A percentile compares a stretch with the other conserved stretches of the same genome.
phyloP scores from a whole-genome alignment of 2,113 vertebrate genomes.

The Phodopus roborovskii region DNA sequence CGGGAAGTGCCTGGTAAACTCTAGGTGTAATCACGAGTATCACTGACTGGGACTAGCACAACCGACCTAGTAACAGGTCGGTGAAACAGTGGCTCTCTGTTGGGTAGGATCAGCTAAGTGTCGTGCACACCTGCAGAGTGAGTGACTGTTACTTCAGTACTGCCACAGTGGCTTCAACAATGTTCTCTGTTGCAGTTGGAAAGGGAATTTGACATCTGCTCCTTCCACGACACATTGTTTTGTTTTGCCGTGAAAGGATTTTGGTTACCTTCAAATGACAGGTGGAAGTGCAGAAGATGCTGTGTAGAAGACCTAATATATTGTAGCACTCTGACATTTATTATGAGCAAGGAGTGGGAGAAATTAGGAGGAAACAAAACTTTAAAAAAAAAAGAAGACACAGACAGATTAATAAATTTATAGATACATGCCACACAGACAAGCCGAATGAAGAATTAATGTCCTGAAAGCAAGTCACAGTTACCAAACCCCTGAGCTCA shows the following conservation, averaged over 20 bases:
- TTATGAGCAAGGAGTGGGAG: constrained; percentile 45
- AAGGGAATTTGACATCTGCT: constrained; percentile 69
- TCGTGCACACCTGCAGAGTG: constrained; percentile 1
- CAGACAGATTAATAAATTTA: constrained; percentile 67
- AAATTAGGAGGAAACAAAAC: constrained; percentile 69
- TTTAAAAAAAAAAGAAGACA: constrained; percentile 53
- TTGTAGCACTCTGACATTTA: constrained; percentile 65
- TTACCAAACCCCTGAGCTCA: constrained; percentile 48
- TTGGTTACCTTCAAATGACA: constrained; percentile 78
- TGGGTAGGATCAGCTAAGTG: background rate
- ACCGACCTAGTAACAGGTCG: constrained; percentile 8
- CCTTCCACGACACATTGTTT: constrained; percentile 56
- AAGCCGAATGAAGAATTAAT: constrained; percentile 66
- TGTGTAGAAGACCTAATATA: constrained; percentile 44
- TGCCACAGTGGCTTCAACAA: constrained; percentile 38
- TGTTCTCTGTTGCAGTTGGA: constrained; percentile 61
- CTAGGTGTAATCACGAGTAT: background rate
- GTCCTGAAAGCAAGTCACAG: constrained; percentile 26
- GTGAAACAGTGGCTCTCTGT: background rate
- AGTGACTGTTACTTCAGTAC: constrained; percentile 37
- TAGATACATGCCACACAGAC: constrained; percentile 8
- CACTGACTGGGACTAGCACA: constrained; percentile 34
- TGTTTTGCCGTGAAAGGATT: constrained; percentile 67
- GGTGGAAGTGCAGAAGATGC: constrained; percentile 69
- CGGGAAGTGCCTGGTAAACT: background rate